Evolutionary conservation across 2,888 invertebrate genomes (phyloP), one percentile per base, ranked within the genome.

Genomic region (Drosophila infuscata): DNA sequence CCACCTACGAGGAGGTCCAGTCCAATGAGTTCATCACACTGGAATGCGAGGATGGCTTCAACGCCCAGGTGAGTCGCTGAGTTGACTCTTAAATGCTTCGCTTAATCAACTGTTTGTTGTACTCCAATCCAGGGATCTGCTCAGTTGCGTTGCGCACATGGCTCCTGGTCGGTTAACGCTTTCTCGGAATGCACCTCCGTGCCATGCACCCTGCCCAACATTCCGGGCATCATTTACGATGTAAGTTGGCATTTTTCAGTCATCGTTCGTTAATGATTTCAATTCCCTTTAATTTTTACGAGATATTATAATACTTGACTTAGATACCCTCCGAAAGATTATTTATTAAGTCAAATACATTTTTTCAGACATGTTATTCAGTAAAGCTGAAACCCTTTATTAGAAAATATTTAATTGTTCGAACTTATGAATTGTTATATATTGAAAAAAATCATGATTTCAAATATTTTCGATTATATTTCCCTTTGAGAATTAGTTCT

Each of bases 111-210:
- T 41, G 30, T 5, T 56, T 12, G 12, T 2, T 3, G 5, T 1
- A 4, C 1, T 32, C 33, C 2, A 32, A 81, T 92, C 1, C 84
- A 95, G 95, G 97, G 97, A 1, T 95, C 96, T 0, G 95, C 95
- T 3, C 96, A 96, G 82, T 93, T 97, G 38, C 94, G 96, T 36
- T 97, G 97, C 89, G 96, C 96, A 94, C 95, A 96, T 76, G 97
- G 97, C 4, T 96, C 97, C 83, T 97, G 97, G 97, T 96, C 96
- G 0, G 96, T 96, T 0, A 95, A 95, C 12, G 95, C 95, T 58
- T 94, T 96, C 92, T 97, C 97, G 0, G 96, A 96, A 89, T 97
- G 97, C 91, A 95, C 95, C 8, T 95, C 97, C 89, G 95, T 92
- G 43, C 92, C 93, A 3, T 93, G 94, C 70, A 89, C 91, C 0